Base-by-base conservation (phyloP, 2,888 invertebrate genomes). In the Ophraella communa region DNA sequence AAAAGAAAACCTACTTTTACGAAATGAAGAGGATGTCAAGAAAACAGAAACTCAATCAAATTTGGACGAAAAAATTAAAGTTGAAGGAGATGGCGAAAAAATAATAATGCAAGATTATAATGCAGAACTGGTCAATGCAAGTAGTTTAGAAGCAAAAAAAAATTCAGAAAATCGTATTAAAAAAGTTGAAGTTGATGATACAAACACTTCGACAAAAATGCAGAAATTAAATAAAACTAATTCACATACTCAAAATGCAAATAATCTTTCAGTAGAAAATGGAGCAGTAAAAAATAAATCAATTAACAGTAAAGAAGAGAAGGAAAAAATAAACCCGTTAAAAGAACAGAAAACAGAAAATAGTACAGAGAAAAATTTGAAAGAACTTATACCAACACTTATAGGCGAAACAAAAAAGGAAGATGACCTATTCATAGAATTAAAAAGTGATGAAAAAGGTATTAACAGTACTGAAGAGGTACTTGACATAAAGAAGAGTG, bases 71-170 rank as follows among this genome's bases (percentile, higher is more conserved):
- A 21, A 45, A 21, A 20, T 7, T 10, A 1, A 20, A 1, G n/a
- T 20, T 44, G 11, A 8, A 20, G 44, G 18, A 44, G 20, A 7
- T 17, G 21, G 1, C 10, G 20, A 20, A 21, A 21, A n/a, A 21
- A 21, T 45, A 21, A 3, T 3, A 24, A 14, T 23, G 20, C 1
- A 5, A 27, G 33, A 58, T 21, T 14, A 35, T 35, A 42, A 3
- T 2, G 17, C 18, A 52, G 47, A 59, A 20, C 39, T 14, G 17
- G 17, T 54, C 1, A 61, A 54, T 47, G 47, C 53, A 8, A 45
- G 45, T 45, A 61, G 53, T 54, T 54, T 61, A 23, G 61, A 61
- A 23, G 27, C 54, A 10, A 44, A 45, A 47, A 35, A 61, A 45
- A 45, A 45, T 11, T 45, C n/a, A 4, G 27, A 49, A n/a, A 27